Conservation (phyloP, 2,888 invertebrate genomes). For the Cheilosia urbana region DNA sequence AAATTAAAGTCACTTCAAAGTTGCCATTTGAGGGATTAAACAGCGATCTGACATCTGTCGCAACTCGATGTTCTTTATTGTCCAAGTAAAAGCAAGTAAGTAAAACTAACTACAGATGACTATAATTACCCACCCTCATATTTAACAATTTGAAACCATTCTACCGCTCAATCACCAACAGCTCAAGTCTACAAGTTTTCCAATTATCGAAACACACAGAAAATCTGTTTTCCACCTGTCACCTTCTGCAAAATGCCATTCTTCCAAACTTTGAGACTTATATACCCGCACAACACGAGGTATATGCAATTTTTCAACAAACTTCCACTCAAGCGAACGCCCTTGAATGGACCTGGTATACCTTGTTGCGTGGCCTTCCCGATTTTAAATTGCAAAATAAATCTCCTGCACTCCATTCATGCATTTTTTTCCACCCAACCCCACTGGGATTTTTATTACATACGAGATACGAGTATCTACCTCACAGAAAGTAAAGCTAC, state of each 20-base stretch:
- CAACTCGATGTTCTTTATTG: too few relatives aligned
- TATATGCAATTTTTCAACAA: background rate
- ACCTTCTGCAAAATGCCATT: background rate
- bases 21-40: too few relatives aligned
- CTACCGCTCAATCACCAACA: too few relatives aligned
- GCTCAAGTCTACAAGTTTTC: too few relatives aligned
- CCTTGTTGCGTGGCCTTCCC: conserved; percentile 39
- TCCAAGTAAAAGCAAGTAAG: too few relatives aligned
- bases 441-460: background rate
- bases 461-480: background rate
- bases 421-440: background rate
- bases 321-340: background rate
- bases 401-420: conserved; percentile 39
- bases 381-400: conserved; percentile 2
- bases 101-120: too few relatives aligned
- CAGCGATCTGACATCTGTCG: too few relatives aligned
- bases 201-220: too few relatives aligned
- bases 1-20: too few relatives aligned
- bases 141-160: too few relatives aligned
- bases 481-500: background rate
- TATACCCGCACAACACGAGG: background rate
- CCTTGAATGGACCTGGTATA: conserved; percentile 61
- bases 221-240: background rate
- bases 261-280: conserved; percentile 19
- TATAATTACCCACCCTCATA: too few relatives aligned